phyloP scores from a whole-genome alignment of 2,113 vertebrate genomes.

The Noturus placidus region DNA sequence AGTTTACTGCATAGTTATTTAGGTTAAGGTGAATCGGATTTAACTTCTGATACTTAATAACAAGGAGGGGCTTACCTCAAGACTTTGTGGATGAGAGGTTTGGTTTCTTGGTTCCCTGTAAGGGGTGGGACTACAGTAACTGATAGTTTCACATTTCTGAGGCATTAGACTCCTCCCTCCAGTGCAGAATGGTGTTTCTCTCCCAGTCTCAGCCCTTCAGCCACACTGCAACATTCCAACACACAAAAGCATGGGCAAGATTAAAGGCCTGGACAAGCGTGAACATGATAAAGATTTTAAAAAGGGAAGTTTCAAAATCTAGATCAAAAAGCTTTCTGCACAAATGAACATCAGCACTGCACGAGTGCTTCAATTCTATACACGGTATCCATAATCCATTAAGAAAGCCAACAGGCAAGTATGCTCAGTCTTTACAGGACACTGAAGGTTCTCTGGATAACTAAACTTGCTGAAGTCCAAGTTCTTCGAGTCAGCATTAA shows the following conservation, averaged over 20 bases:
- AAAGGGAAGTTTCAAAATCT: neutral
- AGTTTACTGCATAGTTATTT: neutral
- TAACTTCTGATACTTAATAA: neutral
- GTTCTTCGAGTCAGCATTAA: neutral
- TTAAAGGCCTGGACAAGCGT: constrained; percentile 5
- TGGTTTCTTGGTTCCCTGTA: constrained; percentile 74
- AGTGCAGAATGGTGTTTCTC: constrained; percentile 49
- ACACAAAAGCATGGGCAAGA: constrained; percentile 32
- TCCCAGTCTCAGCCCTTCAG: constrained; percentile 49
- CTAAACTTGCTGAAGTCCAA: neutral
- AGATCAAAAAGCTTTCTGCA: neutral
- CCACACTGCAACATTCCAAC: constrained; percentile 43
- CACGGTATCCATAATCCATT: neutral
- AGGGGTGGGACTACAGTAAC: constrained; percentile 77
- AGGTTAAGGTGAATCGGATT: neutral
- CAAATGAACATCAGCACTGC: neutral
- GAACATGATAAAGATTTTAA: neutral
- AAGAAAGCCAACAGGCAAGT: neutral
- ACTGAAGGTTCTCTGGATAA: neutral
- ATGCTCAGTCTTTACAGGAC: neutral
- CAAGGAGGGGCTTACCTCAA: constrained; percentile 69
- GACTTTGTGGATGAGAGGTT: constrained; percentile 65
- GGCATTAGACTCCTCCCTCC: constrained; percentile 62
- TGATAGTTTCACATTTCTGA: constrained; percentile 70
- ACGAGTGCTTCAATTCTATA: neutral